Base-by-base conservation (phyloP, 2,888 invertebrate species). In the Amiota minor region DNA sequence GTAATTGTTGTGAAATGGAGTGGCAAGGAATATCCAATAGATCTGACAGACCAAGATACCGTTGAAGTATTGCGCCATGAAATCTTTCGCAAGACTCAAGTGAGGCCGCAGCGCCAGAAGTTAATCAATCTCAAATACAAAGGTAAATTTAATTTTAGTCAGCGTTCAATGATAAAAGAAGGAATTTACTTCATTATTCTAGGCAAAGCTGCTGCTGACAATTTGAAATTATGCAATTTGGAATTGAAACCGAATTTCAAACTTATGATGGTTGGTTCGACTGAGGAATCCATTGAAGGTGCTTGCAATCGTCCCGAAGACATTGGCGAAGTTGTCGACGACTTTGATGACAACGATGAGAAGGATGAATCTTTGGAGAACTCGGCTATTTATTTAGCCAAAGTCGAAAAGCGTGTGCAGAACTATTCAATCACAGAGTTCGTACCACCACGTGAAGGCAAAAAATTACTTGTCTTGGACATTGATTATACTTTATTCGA, bases 401-500 rank as follows among this genome's bases (percentile, higher is more conserved):
- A 96, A 91, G 93, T 97, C 77, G 94, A 96, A 82, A 95, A 94
- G 81, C 91, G 97, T 76, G 93, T 98, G 1, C 92, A 93, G 77
- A 95, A 96, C 72, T 97, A 97, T 87, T 93, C 95, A 86, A 93
- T 98, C 56, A 94, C 93, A 65, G 92, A 96, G 74, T 82, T 98
- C 50, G 97, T 95, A 90, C 93, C 95, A 71, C 93, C 97, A 0
- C 91, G 98, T 18, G 92, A 93, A 8, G 95, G 95, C 9, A 98
- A 98, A 89, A 97, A 97, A 84, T 91, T 98, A 12, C 91, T 98
- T 0, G 98, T 98, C 0, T 90, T 98, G 70, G 98, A 98, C 87
- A 98, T 98, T 86, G 98, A 98, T 89, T 98, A 98, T 86, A 98
- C 98, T 1, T 90, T 98, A 23, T 98, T 98, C 88, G 98, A 98